Evolutionary conservation across 2,888 invertebrate species (phyloP), one percentile per base, ranked within the genome.

Genomic region (Ochlodes sylvanus): DNA sequence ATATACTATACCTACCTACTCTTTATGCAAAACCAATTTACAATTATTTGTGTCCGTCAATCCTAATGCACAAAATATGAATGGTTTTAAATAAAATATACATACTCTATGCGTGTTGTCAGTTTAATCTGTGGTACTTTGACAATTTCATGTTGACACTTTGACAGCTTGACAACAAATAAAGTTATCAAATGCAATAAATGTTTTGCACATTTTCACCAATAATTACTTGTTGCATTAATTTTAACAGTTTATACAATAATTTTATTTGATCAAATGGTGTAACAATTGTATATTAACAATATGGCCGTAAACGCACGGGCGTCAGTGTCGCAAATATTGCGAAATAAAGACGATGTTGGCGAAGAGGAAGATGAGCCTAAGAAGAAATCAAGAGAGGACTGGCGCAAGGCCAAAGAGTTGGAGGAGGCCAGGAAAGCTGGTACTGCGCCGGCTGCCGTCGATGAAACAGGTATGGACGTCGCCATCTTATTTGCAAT

Each of bases 331-430:
- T 97, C 97, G 9, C 96, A 96, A 85, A 95, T 97, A 75, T 92
- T 97, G 69, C 95, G 94, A 75, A 94, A 94, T 57, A 95, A 95
- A 81, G 94, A 93, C 65, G 94, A 94, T 69, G 81, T 92, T 71
- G 95, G 94, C 55, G 93, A 92, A 7, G 94, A 94, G 62, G 96
- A 96, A 76, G 96, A 96, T 77, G 97, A 97, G 79, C 97, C 97
- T 0, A 97, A 97, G 83, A 97, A 97, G 84, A 97, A 97, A 85
- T 97, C 97, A 1, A 94, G 98, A 50, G 99, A 99, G 86, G 99
- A 99, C 86, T 99, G 98, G 98, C 95, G 98, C 47, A 99, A 99
- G 85, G 98, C 98, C 17, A 99, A 99, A 85, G 99, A 99, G 87
- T 92, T 99, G 66, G 99, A 99, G 89, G 99, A 99, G 88, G 99